Evolutionary conservation across 2,113 vertebrate species (phyloP).

Genomic region (Myxocyprinus asiaticus): DNA sequence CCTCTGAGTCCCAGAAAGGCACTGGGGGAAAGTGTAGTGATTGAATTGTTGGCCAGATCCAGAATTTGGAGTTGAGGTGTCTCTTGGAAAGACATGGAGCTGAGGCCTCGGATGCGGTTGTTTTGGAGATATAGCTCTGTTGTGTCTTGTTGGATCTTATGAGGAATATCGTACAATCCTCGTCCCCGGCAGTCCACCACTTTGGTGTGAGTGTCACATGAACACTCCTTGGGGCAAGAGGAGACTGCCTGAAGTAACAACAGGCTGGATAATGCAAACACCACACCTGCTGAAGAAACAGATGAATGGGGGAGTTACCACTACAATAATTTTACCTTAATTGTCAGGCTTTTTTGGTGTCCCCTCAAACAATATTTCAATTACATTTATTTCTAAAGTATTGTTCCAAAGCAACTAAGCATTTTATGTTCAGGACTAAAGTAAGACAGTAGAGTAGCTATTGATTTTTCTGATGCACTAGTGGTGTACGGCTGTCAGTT

Average conservation of each 20-base stretch:
- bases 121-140: constrained; percentile 86
- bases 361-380: too few relatives aligned
- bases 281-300: constrained; percentile 66
- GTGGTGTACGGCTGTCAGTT: too few relatives aligned
- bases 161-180: constrained; percentile 85
- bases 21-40: constrained; percentile 80
- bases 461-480: too few relatives aligned
- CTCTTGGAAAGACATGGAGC: constrained; percentile 81
- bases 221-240: constrained; percentile 85
- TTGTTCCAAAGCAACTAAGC: too few relatives aligned
- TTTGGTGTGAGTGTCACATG: constrained; percentile 78
- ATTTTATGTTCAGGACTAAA: too few relatives aligned
- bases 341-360: too few relatives aligned
- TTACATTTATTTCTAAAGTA: too few relatives aligned
- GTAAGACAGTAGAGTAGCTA: too few relatives aligned
- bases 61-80: constrained; percentile 81
- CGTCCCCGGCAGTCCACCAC: constrained; percentile 86
- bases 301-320: constrained; percentile 16
- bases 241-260: constrained; percentile 58
- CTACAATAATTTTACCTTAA: too few relatives aligned
- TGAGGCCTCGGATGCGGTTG: constrained; percentile 85
- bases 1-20: constrained; percentile 82
- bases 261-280: constrained; percentile 66
- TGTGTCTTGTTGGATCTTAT: constrained; percentile 79
- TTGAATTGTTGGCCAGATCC: constrained; percentile 91